These are phyloP conservation scores for Liopterus haemorrhoidalis DNA, from an alignment of 2,888 invertebrate genomes.

Conservation along the genomic window DNA sequence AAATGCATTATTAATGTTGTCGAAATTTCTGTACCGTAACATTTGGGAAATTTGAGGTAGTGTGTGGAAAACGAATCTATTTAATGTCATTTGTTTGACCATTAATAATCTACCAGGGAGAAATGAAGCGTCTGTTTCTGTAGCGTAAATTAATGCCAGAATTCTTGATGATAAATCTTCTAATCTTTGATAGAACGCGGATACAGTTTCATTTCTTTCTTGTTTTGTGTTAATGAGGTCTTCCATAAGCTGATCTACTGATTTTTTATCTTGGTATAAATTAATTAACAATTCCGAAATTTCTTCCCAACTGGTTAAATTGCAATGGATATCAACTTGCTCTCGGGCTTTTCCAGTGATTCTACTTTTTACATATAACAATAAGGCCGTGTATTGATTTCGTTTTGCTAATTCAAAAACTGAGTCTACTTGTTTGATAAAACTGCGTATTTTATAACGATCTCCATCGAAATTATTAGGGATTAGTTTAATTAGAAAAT, in stretches of 20 bases:
- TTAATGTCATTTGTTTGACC: slow-evolving; percentile 23
- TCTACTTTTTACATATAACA: slow-evolving; percentile 22
- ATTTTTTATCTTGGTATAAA: slow-evolving; percentile 25
- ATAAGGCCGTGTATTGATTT: slow-evolving; percentile 17
- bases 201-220: slow-evolving; percentile 20
- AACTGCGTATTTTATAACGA: slow-evolving; percentile 18
- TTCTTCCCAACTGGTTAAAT: slow-evolving; percentile 20
- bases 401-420: slow-evolving; percentile 22
- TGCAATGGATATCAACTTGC: slow-evolving; percentile 22
- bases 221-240: slow-evolving; percentile 22
- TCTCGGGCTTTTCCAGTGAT: slow-evolving; percentile 24
- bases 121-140: slow-evolving; percentile 6
- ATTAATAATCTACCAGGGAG: slow-evolving; percentile 18
- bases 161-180: slow-evolving; percentile 20
- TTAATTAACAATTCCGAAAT: slow-evolving; percentile 21
- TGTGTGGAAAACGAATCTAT: slow-evolving; percentile 23
- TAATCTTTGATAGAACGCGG: slow-evolving; percentile 22
- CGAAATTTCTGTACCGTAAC: slow-evolving; percentile 24
- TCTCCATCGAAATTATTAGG: slow-evolving; percentile 17
- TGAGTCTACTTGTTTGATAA: slow-evolving; percentile 26
- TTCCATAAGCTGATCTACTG: slow-evolving; percentile 21
- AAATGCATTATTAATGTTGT: slow-evolving; percentile 21
- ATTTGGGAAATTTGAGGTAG: slow-evolving; percentile 24
- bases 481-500: slow-evolving; percentile 15
- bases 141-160: slow-evolving; percentile 15